Percentiles rank a stretch among this genome's conserved stretches.
phyloP scores from a whole-genome alignment of 2,888 invertebrate species.

The Drosophila phalerata region DNA sequence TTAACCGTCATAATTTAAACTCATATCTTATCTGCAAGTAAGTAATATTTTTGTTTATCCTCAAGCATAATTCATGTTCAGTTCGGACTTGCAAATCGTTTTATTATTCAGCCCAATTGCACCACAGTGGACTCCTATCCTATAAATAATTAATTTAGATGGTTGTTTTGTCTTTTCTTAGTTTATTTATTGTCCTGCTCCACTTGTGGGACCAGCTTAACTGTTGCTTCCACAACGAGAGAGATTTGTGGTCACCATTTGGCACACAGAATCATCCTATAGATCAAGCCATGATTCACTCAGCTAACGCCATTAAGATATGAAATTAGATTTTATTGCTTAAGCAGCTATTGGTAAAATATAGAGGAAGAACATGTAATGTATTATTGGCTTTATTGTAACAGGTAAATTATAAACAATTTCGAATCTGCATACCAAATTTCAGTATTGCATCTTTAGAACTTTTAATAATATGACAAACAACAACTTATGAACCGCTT shows the following conservation, averaged over 20 bases:
- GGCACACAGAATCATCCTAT: background rate
- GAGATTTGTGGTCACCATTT: constrained; percentile 54
- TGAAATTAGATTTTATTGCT: constrained; percentile 65
- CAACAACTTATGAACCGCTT: no score
- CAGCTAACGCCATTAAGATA: constrained; percentile 60
- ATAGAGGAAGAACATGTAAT: background rate
- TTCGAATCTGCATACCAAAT: background rate
- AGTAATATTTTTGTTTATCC: constrained; percentile 28
- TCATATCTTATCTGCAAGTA: constrained; percentile 60
- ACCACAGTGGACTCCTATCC: constrained; percentile 59
- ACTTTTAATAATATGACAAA: background rate
- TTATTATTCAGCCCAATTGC: constrained; percentile 72
- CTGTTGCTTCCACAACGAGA: constrained; percentile 54
- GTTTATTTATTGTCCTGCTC: constrained; percentile 60
- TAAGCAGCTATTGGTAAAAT: constrained; percentile 26
- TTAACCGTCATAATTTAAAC: constrained; percentile 70
- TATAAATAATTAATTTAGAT: constrained; percentile 79
- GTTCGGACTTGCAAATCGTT: constrained; percentile 74
- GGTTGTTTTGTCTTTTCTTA: constrained; percentile 46
- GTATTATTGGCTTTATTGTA: background rate
- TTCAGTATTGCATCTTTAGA: background rate
- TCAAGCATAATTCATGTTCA: constrained; percentile 69
- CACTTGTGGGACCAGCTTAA: constrained; percentile 34
- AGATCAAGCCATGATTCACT: constrained; percentile 42
- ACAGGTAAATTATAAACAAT: background rate